phyloP scores from a whole-genome alignment of 2,888 invertebrate species.

The Dynastes grantii region DNA sequence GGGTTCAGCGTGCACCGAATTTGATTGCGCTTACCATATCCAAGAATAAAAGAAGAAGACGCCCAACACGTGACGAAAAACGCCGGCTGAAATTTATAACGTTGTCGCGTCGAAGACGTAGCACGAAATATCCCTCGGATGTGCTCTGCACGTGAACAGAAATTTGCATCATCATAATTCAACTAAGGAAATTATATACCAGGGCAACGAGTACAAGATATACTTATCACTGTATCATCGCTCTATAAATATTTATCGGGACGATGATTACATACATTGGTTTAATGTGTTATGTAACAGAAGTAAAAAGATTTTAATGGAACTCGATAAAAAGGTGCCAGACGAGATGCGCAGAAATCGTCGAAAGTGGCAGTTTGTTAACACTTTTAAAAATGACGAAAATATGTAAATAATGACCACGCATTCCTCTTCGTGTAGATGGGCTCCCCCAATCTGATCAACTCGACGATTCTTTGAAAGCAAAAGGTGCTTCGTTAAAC shows the following conservation, averaged over 20 bases:
- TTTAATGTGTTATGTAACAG: constrained; percentile 46
- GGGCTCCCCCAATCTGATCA: neutral
- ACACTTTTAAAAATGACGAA: constrained; percentile 12
- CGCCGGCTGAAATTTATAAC: constrained; percentile 5
- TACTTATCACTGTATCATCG: constrained; percentile 48
- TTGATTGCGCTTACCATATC: constrained; percentile 23
- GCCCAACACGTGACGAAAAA: constrained; percentile 11
- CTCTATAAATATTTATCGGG: constrained; percentile 52
- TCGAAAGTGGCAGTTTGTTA: constrained; percentile 22
- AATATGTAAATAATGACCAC: constrained; percentile 11
- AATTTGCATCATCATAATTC: constrained; percentile 64
- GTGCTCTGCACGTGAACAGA: constrained; percentile 56
- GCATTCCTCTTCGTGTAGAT: neutral
- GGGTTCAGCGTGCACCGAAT: constrained; percentile 16
- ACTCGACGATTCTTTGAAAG: no score
- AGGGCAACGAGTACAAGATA: constrained; percentile 36
- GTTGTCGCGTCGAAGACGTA: constrained; percentile 53
- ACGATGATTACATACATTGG: constrained; percentile 41
- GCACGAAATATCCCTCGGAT: constrained; percentile 49
- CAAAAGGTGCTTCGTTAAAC: no score
- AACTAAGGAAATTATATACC: constrained; percentile 56
- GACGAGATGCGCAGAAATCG: neutral
- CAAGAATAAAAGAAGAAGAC: constrained; percentile 29
- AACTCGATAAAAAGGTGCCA: constrained; percentile 17
- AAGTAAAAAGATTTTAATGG: constrained; percentile 45